Conservation (phyloP, 2,797 vertebrate species). For the Acanthornis magna region DNA sequence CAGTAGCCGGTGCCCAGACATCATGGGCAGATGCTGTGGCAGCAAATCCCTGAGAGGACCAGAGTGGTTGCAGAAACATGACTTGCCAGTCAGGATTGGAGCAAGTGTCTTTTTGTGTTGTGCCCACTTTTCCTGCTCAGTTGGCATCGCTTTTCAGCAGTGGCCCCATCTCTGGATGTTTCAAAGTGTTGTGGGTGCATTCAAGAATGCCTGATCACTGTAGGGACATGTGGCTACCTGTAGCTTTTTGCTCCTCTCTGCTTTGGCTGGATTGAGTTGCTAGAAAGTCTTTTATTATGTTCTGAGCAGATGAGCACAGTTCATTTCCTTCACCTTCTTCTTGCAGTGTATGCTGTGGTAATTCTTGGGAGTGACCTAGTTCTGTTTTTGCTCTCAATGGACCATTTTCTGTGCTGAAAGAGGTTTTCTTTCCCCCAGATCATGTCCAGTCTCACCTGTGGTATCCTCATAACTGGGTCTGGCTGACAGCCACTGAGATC, state of each 20-base stretch:
- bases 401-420: neutral
- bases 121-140: neutral
- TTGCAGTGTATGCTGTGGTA: neutral
- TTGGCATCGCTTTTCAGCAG: neutral
- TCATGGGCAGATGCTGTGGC: neutral
- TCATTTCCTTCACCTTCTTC: neutral
- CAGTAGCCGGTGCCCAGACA: neutral
- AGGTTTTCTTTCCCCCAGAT: constrained; percentile 67
- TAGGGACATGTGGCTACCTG: neutral
- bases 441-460: constrained; percentile 89
- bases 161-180: neutral
- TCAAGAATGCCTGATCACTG: neutral
- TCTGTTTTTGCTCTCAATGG: neutral
- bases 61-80: neutral
- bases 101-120: neutral
- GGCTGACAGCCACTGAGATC: constrained; percentile 92
- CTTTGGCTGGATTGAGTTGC: neutral
- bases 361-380: neutral
- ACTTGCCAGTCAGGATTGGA: neutral
- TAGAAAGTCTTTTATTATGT: neutral
- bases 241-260: neutral
- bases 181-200: neutral
- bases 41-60: fast-evolving
- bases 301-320: neutral
- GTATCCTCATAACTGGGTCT: constrained; percentile 95